phyloP scores from a whole-genome alignment of 2,113 vertebrate species.

The Montifringilla adamsi region DNA sequence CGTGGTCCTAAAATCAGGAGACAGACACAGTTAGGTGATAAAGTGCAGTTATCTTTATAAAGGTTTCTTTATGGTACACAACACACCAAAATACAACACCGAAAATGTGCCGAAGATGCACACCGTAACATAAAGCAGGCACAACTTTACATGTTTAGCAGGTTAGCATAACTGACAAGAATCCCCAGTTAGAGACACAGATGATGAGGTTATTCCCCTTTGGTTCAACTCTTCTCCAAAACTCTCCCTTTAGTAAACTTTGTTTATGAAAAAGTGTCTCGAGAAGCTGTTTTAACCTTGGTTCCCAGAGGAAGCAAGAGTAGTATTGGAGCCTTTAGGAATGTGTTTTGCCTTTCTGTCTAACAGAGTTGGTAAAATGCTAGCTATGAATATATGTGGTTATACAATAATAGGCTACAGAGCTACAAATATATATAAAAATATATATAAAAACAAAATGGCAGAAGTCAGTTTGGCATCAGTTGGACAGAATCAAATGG shows the following conservation, averaged over 20 bases:
- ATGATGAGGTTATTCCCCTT: neutral
- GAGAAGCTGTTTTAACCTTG: neutral
- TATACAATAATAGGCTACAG: neutral
- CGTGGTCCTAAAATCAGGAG: neutral
- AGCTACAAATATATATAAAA: neutral
- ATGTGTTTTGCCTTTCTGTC: neutral
- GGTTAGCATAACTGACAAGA: neutral
- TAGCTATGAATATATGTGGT: neutral
- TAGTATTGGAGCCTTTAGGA: neutral
- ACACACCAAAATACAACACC: rapidly evolving
- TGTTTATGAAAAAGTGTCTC: neutral
- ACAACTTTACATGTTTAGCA: neutral
- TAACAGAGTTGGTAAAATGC: neutral
- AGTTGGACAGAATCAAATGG: neutral
- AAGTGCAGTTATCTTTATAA: neutral
- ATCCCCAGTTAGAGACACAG: neutral
- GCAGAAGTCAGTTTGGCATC: neutral
- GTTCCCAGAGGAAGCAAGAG: neutral
- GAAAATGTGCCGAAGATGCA: rapidly evolving
- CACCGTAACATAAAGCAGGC: neutral
- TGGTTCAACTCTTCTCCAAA: neutral
- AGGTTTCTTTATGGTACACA: neutral
- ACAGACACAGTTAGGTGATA: neutral
- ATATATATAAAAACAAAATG: neutral
- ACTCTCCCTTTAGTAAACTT: neutral